These are phyloP conservation scores for Leptodactylus fuscus DNA, from an alignment of 2,113 vertebrate genomes.

Conservation along the genomic window DNA sequence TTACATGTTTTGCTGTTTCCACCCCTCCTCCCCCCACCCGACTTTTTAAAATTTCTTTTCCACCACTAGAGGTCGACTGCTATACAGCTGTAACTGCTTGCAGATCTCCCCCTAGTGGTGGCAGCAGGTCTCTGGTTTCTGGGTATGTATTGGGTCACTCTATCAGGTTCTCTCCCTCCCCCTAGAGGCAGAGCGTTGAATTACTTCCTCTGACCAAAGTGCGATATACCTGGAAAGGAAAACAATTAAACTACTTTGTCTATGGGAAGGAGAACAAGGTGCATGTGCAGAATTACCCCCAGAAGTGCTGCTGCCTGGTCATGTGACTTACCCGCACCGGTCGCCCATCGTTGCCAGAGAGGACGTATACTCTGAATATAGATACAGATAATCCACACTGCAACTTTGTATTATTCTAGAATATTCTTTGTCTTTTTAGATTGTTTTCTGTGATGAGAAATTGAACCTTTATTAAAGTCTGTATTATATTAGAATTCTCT, in stretches of 20 bases:
- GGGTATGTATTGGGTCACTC: too few species aligned
- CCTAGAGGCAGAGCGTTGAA: conserved; percentile 81
- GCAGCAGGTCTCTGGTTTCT: background rate
- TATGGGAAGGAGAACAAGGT: conserved; percentile 79
- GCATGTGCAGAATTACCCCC: conserved; percentile 74
- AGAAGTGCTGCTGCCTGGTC: conserved; percentile 73
- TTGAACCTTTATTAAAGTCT: background rate
- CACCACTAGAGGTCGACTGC: background rate
- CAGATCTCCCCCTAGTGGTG: too few species aligned
- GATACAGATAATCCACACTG: too few species aligned
- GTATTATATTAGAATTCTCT: background rate
- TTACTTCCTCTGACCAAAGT: conserved; percentile 79
- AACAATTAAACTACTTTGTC: conserved; percentile 72
- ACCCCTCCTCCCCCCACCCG: too few species aligned
- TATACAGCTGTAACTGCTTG: background rate
- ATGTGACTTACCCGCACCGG: background rate
- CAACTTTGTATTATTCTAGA: background rate
- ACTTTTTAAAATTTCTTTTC: background rate
- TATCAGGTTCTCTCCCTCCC: conserved; percentile 59
- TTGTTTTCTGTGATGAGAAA: background rate
- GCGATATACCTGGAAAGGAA: conserved; percentile 76
- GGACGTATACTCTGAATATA: too few species aligned
- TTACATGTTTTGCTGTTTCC: too few species aligned
- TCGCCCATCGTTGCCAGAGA: too few species aligned
- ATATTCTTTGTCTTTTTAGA: background rate